Percentiles rank a stretch among this genome's conserved stretches.
Evolutionary conservation across 2,888 invertebrate species (phyloP).

Genomic region (Rhodophaea formosa): DNA sequence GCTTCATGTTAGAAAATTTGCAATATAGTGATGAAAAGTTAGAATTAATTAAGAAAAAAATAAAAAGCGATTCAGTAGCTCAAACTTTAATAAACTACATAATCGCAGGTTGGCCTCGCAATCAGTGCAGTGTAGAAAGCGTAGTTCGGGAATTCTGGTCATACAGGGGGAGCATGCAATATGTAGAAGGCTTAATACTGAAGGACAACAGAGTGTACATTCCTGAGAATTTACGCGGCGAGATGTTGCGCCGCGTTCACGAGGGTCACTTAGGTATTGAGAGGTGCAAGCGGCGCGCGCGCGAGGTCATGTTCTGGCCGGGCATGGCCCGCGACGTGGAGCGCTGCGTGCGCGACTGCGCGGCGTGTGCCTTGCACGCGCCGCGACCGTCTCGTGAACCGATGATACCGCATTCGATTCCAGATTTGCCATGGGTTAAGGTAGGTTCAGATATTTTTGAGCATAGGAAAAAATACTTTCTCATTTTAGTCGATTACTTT

Average conservation of each 20-base stretch:
- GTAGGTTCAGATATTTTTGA: neutral
- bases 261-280: conserved; percentile 39
- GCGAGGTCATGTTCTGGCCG: conserved; percentile 37
- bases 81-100: neutral
- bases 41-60: too few species aligned
- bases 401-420: neutral
- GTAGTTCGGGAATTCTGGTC: conserved; percentile 12
- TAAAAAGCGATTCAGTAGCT: neutral
- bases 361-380: neutral
- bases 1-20: neutral
- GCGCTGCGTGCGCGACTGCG: neutral
- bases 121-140: conserved; percentile 19
- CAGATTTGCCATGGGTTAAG: neutral
- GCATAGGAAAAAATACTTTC: neutral
- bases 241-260: conserved; percentile 33
- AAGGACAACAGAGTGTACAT: conserved; percentile 31
- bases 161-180: conserved; percentile 21
- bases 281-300: conserved; percentile 33
- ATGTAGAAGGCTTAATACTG: conserved; percentile 19
- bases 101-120: neutral
- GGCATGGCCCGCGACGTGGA: conserved; percentile 32
- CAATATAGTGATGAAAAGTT: neutral
- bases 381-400: neutral
- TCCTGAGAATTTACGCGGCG: conserved; percentile 24
- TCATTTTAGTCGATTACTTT: neutral